Base-by-base conservation (phyloP, 2,888 invertebrate genomes). In the Ecdyonurus torrentis region DNA sequence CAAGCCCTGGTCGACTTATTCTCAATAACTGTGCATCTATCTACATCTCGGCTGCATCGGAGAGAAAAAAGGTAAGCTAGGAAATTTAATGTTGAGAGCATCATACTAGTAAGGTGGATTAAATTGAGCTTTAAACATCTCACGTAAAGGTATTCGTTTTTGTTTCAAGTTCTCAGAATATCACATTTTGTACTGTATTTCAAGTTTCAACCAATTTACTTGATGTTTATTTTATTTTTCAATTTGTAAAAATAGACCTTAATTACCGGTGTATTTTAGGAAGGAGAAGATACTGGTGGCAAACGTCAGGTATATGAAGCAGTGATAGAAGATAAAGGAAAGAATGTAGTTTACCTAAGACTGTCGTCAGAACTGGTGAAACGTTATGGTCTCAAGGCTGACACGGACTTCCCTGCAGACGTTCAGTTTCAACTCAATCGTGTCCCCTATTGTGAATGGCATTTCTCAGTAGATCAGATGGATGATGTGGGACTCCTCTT, bases 401-500 rank as follows among this genome's bases (percentile, higher is more conserved):
- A 87, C 65, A 81, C 80, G 0, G 83, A 83, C 65, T 76, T 86
- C 62, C 75, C 81, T 61, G 84, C 84, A 65, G 84, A 88, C 72
- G 84, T 91, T 63, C 89, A 89, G 71, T 91, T 91, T 71, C 86
- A 89, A 70, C 72, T 91, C 66, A 90, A 89, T 72, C 80, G 91
- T 58, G 77, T 89, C 66, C 85, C 88, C 0, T 85, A 89, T 69
- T 89, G 89, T 74, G 89, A 91, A 72, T 90, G 89, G 88, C 90
- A 89, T 71, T 82, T 84, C 71, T 88, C 89, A 0, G 82, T 91
- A 23, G 91, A 91, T 72, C 82, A 83, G 70, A 81, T 91, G 55
- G 80, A 83, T 0, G 83, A 86, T 69, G 81, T 86, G 63, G 79
- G 81, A 59, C 76, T 87, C 52, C 83, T 91, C 50, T 89, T 89